These are phyloP conservation scores for Styela clava DNA, from an alignment of 23 tunicate genomes.

Conservation along the genomic window DNA sequence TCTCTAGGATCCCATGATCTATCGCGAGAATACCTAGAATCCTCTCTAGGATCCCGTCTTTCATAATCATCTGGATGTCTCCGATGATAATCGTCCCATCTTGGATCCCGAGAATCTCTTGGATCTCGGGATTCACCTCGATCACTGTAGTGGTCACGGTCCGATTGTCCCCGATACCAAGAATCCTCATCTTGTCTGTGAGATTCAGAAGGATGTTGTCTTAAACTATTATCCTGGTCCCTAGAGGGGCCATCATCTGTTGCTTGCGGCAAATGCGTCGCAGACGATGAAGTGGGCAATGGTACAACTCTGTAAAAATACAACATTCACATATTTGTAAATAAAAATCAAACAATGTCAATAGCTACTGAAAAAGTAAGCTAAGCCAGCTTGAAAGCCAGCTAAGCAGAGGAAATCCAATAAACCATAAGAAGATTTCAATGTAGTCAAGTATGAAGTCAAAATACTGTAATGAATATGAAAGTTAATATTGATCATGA, in stretches of 20 bases:
- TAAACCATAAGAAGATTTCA: too few species aligned
- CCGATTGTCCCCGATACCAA: slow-evolving; percentile 6
- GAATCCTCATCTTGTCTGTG: background rate
- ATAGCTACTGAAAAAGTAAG: too few species aligned
- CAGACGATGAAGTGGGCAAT: background rate
- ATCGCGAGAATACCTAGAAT: background rate
- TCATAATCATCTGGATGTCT: background rate
- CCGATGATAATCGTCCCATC: slow-evolving; percentile 1
- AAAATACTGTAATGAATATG: too few species aligned
- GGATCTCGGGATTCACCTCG: background rate
- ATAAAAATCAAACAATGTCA: too few species aligned
- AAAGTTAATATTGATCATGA: too few species aligned
- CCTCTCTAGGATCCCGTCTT: background rate
- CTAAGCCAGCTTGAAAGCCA: too few species aligned
- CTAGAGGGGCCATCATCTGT: background rate
- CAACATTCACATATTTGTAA: too few species aligned
- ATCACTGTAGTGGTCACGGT: background rate
- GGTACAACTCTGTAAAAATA: background rate
- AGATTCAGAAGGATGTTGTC: background rate
- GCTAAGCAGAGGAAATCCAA: too few species aligned
- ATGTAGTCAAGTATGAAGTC: too few species aligned
- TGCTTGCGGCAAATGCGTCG: background rate
- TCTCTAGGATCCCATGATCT: background rate
- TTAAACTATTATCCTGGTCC: background rate
- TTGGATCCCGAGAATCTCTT: background rate